Percentiles rank a stretch among this genome's conserved stretches.
These are phyloP conservation scores for Tiliqua scincoides DNA, from an alignment of 2,113 vertebrate genomes.

Conservation along the genomic window DNA sequence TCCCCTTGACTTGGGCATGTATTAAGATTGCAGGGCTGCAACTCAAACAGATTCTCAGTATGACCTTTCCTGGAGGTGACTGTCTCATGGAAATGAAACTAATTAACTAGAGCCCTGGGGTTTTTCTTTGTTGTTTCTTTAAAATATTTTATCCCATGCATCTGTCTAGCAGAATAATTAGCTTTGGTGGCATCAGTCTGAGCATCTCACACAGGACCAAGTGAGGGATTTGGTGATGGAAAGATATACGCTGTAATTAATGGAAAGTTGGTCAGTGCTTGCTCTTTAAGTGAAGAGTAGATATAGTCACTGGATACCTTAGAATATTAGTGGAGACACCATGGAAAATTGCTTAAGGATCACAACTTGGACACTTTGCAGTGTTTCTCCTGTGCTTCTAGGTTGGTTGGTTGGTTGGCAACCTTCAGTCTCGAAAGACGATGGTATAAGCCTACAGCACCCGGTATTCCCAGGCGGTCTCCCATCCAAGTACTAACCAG, in stretches of 20 bases:
- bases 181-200: constrained; percentile 44
- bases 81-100: constrained; percentile 48
- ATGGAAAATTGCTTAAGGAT: constrained; percentile 7
- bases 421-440: too few species aligned
- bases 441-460: too few species aligned
- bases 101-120: constrained; percentile 59
- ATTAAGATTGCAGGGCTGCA: not conserved
- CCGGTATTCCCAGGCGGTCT: too few species aligned
- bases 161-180: constrained; percentile 67
- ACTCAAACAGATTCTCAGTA: constrained; percentile 45
- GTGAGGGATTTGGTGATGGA: not conserved
- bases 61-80: constrained; percentile 38
- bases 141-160: constrained; percentile 68
- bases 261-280: constrained; percentile 22
- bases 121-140: not conserved
- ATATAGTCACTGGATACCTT: not conserved
- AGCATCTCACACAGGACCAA: constrained; percentile 29
- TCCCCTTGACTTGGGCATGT: not conserved
- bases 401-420: too few species aligned
- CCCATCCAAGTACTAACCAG: too few species aligned
- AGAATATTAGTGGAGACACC: not conserved
- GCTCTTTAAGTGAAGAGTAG: not conserved
- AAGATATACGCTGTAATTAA: constrained; percentile 10
- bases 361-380: not conserved
- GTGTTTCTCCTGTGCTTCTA: not conserved